Evolutionary conservation across 2,888 invertebrate species (phyloP), one percentile per base, ranked within the genome.

Genomic region (Octodonta nipae): DNA sequence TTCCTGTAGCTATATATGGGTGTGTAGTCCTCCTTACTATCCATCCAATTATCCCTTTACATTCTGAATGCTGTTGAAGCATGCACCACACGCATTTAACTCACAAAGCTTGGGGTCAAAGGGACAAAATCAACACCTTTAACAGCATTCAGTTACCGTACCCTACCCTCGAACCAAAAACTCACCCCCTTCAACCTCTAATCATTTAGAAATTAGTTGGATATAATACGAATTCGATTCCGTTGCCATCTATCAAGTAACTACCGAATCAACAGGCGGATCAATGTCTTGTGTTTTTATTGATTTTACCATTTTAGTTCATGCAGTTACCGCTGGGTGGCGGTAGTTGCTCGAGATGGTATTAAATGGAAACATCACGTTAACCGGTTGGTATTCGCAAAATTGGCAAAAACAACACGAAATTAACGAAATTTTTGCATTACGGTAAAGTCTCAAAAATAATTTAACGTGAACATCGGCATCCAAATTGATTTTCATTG

Each of bases 41-140:
- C 35, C 36, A n/a, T n/a, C n/a, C n/a, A n/a, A n/a, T n/a, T n/a
- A 26, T 27, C 13, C 33, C 30, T 7, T 33, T 32, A 6, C 16
- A 12, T n/a, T 42, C 49, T 48, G 57, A 58, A 56, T 59, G 58
- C 55, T 63, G 63, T 61, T 61, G 58, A 61, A 57, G 64, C 60
- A 62, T 58, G 58, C 60, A 60, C 59, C 50, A 55, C 59, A 60
- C 59, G 57, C 59, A 52, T 44, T n/a, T 52, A 58, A 56, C 51
- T 52, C 55, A 53, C 52, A 40, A 37, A 47, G 56, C 56, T 58
- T 55, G 57, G 59, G 56, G 52, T 52, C n/a, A 47, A 46, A 50
- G 55, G 57, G 55, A 54, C 38, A 46, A 51, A 50, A n/a, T 54
- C 54, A 57, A 56, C 55, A 56, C 51, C 47, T 56, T 43, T 55